phyloP scores from a whole-genome alignment of 2,113 vertebrate genomes.

The Paraplagusia blochii region DNA sequence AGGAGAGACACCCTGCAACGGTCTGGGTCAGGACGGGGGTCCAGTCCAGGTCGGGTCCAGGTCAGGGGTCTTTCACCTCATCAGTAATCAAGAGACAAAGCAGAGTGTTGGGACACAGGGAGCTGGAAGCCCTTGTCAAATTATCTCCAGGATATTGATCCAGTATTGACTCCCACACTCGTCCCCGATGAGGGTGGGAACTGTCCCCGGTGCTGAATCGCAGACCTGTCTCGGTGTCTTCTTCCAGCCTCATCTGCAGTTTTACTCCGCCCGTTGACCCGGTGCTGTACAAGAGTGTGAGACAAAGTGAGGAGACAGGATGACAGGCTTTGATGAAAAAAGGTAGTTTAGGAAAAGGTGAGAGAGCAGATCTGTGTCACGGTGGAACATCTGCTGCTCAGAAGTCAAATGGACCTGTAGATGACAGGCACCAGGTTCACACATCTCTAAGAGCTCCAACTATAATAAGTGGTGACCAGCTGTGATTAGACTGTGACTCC shows the following conservation, averaged over 20 bases:
- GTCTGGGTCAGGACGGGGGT: not conserved
- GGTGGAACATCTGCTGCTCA: constrained; percentile 21
- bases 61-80: constrained; percentile 34
- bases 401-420: constrained; percentile 17
- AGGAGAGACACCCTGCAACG: constrained; percentile 13
- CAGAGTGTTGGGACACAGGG: constrained; percentile 31
- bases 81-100: constrained; percentile 56
- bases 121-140: constrained; percentile 59
- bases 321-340: constrained; percentile 35
- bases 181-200: constrained; percentile 3
- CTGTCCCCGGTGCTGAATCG: constrained; percentile 15
- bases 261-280: constrained; percentile 11
- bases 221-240: constrained; percentile 1
- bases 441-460: not conserved
- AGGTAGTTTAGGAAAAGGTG: constrained; percentile 13
- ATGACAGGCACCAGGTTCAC: no score
- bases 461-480: not conserved
- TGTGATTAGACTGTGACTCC: constrained; percentile 1
- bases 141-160: constrained; percentile 50
- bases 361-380: constrained; percentile 14
- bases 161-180: constrained; percentile 26
- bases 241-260: not conserved
- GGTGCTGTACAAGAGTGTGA: not conserved
- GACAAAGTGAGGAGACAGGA: constrained; percentile 1
- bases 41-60: constrained; percentile 38